Evolutionary conservation across 2,888 invertebrate species (phyloP).

Genomic region (Cerastis rubricosa): DNA sequence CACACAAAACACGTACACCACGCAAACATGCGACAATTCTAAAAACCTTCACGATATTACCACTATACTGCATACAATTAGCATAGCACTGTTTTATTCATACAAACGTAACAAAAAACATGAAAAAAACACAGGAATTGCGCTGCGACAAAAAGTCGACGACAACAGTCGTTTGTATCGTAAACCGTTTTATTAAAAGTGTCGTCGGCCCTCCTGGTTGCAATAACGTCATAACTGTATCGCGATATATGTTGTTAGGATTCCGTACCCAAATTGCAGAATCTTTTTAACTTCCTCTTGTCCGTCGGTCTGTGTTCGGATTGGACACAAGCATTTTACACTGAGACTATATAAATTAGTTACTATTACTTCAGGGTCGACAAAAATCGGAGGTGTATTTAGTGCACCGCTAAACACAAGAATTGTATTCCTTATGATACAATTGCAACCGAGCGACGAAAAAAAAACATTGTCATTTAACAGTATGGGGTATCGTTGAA

Average conservation of each 20-base stretch:
- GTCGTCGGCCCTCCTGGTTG: slow-evolving; percentile 62
- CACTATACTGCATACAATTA: slow-evolving; percentile 25
- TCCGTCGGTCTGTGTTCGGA: not conserved
- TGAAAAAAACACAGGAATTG: slow-evolving; percentile 39
- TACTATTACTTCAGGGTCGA: not conserved
- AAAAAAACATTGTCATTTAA: not conserved
- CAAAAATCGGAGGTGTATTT: not conserved
- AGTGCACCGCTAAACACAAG: not conserved
- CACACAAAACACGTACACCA: slow-evolving; percentile 9
- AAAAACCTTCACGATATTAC: slow-evolving; percentile 31
- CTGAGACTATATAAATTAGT: too few relatives aligned
- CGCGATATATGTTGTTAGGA: slow-evolving; percentile 36
- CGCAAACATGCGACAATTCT: slow-evolving; percentile 28
- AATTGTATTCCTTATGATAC: not conserved
- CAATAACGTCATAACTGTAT: slow-evolving; percentile 63
- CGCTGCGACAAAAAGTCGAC: slow-evolving; percentile 58
- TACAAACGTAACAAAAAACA: slow-evolving; percentile 48
- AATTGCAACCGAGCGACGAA: not conserved
- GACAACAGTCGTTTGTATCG: slow-evolving; percentile 71
- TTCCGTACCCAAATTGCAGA: not conserved
- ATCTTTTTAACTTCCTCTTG: not conserved
- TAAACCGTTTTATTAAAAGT: slow-evolving; percentile 79
- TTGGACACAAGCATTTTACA: not conserved
- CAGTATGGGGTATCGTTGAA: not conserved
- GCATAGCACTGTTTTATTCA: slow-evolving; percentile 57